Evolutionary conservation across 2,888 invertebrate species (phyloP).

Genomic region (Charanyca ferruginea): DNA sequence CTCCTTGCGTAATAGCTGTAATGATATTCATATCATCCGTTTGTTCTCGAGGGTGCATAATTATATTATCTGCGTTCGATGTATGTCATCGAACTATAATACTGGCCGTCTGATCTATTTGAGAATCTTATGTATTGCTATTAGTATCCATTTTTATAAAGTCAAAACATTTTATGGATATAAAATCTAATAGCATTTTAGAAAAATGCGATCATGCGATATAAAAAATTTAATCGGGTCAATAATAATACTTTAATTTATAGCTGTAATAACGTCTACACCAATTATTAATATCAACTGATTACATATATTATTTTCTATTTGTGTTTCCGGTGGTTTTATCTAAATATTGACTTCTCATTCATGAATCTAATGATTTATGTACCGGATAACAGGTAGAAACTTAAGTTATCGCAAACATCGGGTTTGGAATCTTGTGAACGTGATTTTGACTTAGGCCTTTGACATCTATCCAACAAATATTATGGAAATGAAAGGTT

Average conservation of each 20-base stretch:
- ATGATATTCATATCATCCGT: constrained; percentile 64
- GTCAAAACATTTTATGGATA: constrained; percentile 22
- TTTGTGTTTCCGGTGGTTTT: constrained; percentile 49
- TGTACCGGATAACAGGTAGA: constrained; percentile 39
- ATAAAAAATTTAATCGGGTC: constrained; percentile 18
- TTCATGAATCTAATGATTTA: constrained; percentile 53
- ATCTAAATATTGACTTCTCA: constrained; percentile 60
- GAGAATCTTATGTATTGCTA: constrained; percentile 32
- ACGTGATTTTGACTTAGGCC: constrained; percentile 26
- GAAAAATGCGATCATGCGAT: constrained; percentile 18
- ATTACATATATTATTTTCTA: constrained; percentile 49
- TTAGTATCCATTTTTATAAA: constrained; percentile 16
- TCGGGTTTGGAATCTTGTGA: constrained; percentile 22
- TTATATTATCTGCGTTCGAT: constrained; percentile 55
- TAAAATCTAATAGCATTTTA: constrained; percentile 25
- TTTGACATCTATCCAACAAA: constrained; percentile 18
- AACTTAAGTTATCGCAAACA: constrained; percentile 34
- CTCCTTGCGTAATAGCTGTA: constrained; percentile 66
- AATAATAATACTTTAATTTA: constrained; percentile 56
- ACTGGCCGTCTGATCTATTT: constrained; percentile 60
- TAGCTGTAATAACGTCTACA: constrained; percentile 41
- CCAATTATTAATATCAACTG: constrained; percentile 48
- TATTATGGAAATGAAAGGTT: constrained; percentile 13
- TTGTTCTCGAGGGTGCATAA: constrained; percentile 63
- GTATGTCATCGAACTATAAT: constrained; percentile 63